A percentile compares a stretch with the other conserved stretches of the same genome.
These are phyloP conservation scores for Pelodytes ibericus DNA, from an alignment of 2,797 vertebrate genomes.

Conservation along the genomic window DNA sequence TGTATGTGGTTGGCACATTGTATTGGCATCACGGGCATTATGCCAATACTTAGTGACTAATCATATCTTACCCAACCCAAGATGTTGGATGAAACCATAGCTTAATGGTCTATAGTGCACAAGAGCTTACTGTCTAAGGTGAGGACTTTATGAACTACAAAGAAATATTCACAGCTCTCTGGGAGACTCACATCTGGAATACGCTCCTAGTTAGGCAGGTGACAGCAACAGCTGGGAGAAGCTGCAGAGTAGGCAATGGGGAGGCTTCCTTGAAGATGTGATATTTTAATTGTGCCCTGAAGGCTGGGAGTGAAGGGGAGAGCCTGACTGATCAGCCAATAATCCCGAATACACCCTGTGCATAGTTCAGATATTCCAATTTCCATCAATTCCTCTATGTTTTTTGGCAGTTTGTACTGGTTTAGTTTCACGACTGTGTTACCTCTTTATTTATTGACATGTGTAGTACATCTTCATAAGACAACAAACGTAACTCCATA, in stretches of 20 bases:
- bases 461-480: too few relatives aligned
- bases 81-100: too few relatives aligned
- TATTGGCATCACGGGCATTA: too few relatives aligned
- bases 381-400: constrained; percentile 7
- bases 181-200: constrained; percentile 29
- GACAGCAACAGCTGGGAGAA: constrained; percentile 33
- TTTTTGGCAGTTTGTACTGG: too few relatives aligned
- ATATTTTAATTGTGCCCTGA: constrained; percentile 40
- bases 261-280: constrained; percentile 30
- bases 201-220: constrained; percentile 25
- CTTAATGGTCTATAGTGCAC: background rate
- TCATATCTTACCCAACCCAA: too few relatives aligned
- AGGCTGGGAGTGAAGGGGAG: constrained; percentile 41
- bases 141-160: background rate
- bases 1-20: too few relatives aligned
- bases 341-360: constrained; percentile 35
- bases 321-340: constrained; percentile 26
- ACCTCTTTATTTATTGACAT: too few relatives aligned
- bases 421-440: too few relatives aligned
- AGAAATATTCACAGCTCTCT: constrained; percentile 5
- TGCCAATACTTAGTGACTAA: too few relatives aligned
- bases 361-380: constrained; percentile 10
- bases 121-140: background rate
- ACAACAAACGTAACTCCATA: too few relatives aligned
- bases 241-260: background rate